Percentiles rank a stretch among this genome's conserved stretches.
Evolutionary conservation across 2,888 invertebrate species (phyloP).

Genomic region (Phyllotreta striolata): DNA sequence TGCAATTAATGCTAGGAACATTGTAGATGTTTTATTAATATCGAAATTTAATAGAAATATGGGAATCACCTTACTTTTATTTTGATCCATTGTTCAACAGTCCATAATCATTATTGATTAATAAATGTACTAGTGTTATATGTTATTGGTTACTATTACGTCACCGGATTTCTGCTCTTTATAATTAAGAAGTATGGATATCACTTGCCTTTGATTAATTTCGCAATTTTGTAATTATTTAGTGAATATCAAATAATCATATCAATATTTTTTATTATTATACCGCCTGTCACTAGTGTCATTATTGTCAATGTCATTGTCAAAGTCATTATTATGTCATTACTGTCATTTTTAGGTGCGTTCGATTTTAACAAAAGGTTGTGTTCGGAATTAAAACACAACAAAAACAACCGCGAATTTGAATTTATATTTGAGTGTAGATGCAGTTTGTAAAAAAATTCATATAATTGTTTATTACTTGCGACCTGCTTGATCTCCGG

Average conservation of each 20-base stretch:
- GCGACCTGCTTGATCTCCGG: too few relatives aligned
- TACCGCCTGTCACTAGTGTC: neutral
- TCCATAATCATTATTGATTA: constrained; percentile 32
- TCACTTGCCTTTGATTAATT: constrained; percentile 28
- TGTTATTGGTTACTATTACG: constrained; percentile 13
- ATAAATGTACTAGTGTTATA: constrained; percentile 11
- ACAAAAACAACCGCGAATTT: too few relatives aligned
- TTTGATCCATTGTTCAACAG: constrained; percentile 38
- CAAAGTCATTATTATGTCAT: too few relatives aligned
- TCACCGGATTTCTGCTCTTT: constrained; percentile 8
- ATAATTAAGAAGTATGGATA: constrained; percentile 10
- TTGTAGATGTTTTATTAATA: constrained; percentile 16
- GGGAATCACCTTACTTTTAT: constrained; percentile 38
- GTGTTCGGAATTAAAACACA: too few relatives aligned
- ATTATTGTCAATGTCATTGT: too few relatives aligned
- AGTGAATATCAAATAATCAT: neutral
- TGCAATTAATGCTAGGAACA: constrained; percentile 34
- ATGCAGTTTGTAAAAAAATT: too few relatives aligned
- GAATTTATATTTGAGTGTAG: too few relatives aligned
- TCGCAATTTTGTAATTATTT: constrained; percentile 22
- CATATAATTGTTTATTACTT: too few relatives aligned
- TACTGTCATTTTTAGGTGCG: too few relatives aligned
- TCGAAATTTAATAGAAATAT: constrained; percentile 15
- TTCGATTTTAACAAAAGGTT: too few relatives aligned
- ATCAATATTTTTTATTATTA: neutral